These are phyloP conservation scores for Cyanoliseus patagonus DNA, from an alignment of 2,113 vertebrate species.

Conservation along the genomic window DNA sequence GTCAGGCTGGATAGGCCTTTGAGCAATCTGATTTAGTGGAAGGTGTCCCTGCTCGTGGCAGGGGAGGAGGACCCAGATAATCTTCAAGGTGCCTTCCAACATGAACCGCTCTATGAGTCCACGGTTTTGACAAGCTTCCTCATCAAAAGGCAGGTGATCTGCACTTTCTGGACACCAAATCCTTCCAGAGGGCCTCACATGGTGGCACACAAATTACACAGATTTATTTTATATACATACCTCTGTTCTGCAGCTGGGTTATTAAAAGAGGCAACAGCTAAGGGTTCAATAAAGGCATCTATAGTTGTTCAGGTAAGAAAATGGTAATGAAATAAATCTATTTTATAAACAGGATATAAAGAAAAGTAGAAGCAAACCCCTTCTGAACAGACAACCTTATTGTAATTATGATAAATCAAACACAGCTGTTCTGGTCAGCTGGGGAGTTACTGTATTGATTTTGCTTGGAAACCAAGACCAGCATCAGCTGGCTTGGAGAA, in stretches of 20 bases:
- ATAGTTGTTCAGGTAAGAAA: background rate
- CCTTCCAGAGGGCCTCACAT: background rate
- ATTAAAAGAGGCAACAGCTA: background rate
- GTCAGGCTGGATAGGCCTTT: background rate
- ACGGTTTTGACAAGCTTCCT: background rate
- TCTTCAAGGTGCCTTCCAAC: background rate
- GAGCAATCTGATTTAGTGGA: background rate
- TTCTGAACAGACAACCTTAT: background rate
- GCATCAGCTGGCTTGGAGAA: background rate
- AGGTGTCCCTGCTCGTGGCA: background rate
- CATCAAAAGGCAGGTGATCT: background rate
- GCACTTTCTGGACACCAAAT: background rate
- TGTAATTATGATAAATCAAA: background rate
- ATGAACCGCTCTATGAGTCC: background rate
- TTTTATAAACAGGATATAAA: background rate
- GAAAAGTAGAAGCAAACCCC: background rate
- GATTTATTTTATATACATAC: background rate
- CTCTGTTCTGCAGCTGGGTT: background rate
- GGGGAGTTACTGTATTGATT: background rate
- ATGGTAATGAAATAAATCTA: background rate
- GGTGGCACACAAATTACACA: background rate
- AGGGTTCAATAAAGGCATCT: background rate
- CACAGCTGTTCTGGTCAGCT: background rate
- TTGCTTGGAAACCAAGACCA: background rate
- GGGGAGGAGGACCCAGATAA: background rate